phyloP scores from a whole-genome alignment of 2,113 vertebrate genomes.

The Pedetes capensis region DNA sequence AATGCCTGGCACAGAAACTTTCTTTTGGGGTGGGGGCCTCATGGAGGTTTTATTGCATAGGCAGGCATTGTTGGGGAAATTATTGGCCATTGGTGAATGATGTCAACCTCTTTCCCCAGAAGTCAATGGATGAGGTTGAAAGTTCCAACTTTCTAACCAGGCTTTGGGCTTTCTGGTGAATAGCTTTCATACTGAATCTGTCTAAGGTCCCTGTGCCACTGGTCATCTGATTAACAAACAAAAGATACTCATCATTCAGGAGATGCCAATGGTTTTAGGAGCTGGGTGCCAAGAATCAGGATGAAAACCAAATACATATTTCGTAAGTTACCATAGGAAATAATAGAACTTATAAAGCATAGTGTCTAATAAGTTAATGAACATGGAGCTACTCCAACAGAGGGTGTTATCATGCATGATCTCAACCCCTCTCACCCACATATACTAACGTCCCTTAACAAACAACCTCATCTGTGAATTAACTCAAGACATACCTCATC shows the following conservation, averaged over 20 bases:
- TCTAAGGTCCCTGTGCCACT: not conserved
- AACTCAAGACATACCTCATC: not conserved
- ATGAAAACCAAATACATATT: not conserved
- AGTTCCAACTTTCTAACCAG: not conserved
- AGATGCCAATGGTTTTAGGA: not conserved
- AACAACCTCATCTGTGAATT: not conserved
- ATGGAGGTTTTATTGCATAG: not conserved
- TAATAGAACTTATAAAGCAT: not conserved
- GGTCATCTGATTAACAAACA: not conserved
- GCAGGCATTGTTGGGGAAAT: not conserved
- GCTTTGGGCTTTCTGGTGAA: not conserved
- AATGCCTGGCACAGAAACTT: too few species aligned
- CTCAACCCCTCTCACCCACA: not conserved
- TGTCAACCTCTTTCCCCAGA: not conserved
- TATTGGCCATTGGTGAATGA: not conserved
- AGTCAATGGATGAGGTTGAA: not conserved
- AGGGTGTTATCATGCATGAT: not conserved
- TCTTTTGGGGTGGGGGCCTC: not conserved
- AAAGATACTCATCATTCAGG: not conserved
- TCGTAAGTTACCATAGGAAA: not conserved
- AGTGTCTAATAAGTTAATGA: not conserved
- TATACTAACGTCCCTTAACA: not conserved
- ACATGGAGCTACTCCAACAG: not conserved
- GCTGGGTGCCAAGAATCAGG: not conserved
- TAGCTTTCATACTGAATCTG: not conserved